A percentile compares a stretch with the other conserved stretches of the same genome.
phyloP scores from a whole-genome alignment of 1,140 invertebrate species.

The Drosophila ananassae region DNA sequence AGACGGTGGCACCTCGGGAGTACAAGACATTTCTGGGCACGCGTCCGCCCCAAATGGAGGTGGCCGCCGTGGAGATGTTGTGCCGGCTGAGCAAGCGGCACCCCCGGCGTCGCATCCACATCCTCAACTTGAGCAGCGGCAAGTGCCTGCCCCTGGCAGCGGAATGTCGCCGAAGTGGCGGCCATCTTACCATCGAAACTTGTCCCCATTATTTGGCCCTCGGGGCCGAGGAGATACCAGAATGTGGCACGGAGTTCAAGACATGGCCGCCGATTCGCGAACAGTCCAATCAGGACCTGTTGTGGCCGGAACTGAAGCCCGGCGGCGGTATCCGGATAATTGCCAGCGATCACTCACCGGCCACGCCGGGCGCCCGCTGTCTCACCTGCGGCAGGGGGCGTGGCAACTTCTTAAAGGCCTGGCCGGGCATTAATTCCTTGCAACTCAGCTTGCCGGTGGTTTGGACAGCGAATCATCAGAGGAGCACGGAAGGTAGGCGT shows the following conservation, averaged over 20 bases:
- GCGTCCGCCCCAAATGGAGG: slow-evolving; percentile 88
- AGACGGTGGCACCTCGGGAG: slow-evolving; percentile 84
- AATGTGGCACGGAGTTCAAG: slow-evolving; percentile 88
- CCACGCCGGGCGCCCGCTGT: slow-evolving; percentile 87
- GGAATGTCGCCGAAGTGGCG: slow-evolving; percentile 83
- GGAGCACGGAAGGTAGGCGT: slow-evolving; percentile 34
- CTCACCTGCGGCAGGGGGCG: slow-evolving; percentile 82
- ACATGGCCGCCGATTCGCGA: slow-evolving; percentile 89
- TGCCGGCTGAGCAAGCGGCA: slow-evolving; percentile 86
- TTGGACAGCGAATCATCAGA: slow-evolving; percentile 86
- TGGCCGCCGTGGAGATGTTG: slow-evolving; percentile 87
- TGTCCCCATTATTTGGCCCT: slow-evolving; percentile 90
- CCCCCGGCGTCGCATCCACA: slow-evolving; percentile 87
- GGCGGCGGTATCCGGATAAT: slow-evolving; percentile 86
- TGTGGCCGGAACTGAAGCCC: slow-evolving; percentile 86
- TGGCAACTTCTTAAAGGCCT: slow-evolving; percentile 88
- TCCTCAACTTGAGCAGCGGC: slow-evolving; percentile 89
- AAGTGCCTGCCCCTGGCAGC: slow-evolving; percentile 85
- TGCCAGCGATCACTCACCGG: slow-evolving; percentile 90
- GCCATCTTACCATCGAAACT: slow-evolving; percentile 88
- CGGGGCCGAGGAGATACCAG: slow-evolving; percentile 87
- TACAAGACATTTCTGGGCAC: slow-evolving; percentile 88
- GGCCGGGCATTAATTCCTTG: slow-evolving; percentile 90
- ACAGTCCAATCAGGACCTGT: slow-evolving; percentile 86
- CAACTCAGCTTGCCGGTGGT: slow-evolving; percentile 89